phyloP scores from a whole-genome alignment of 1,140 invertebrate genomes.

The Leptestheria dahalacensis region DNA sequence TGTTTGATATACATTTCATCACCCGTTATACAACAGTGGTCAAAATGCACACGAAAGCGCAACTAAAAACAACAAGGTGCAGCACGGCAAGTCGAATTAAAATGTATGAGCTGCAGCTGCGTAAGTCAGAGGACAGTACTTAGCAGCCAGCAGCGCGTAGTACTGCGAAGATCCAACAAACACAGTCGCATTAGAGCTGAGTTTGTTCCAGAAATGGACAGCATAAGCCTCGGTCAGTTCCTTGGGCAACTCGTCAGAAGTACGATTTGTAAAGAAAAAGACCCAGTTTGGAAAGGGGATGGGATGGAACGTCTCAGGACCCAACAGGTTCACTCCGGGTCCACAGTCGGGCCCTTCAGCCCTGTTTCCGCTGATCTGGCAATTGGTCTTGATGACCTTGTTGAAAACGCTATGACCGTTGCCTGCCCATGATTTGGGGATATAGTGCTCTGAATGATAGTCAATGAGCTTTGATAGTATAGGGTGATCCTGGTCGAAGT shows the following conservation, averaged over 20 bases:
- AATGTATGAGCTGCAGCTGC: too few relatives aligned
- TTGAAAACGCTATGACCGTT: background rate
- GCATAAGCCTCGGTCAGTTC: background rate
- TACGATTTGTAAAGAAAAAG: background rate
- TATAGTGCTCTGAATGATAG: background rate
- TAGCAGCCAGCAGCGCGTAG: too few relatives aligned
- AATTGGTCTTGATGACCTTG: background rate
- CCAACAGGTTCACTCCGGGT: background rate
- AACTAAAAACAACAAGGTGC: too few relatives aligned
- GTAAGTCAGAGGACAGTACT: too few relatives aligned
- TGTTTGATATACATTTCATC: too few relatives aligned
- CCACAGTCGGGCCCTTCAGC: background rate
- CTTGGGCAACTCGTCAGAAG: background rate
- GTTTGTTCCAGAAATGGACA: conserved; percentile 9
- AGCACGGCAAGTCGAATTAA: too few relatives aligned
- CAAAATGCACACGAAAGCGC: too few relatives aligned
- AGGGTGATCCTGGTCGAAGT: background rate
- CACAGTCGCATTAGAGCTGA: too few relatives aligned
- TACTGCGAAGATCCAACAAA: too few relatives aligned
- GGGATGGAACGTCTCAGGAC: background rate
- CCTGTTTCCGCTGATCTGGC: background rate
- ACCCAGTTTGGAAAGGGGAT: background rate
- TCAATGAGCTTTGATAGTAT: background rate
- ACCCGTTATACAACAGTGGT: too few relatives aligned
- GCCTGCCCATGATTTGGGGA: background rate